A percentile compares a stretch with the other conserved stretches of the same genome.
Conservation (phyloP, 2,113 vertebrate species). For the Rhinolophus sinicus region DNA sequence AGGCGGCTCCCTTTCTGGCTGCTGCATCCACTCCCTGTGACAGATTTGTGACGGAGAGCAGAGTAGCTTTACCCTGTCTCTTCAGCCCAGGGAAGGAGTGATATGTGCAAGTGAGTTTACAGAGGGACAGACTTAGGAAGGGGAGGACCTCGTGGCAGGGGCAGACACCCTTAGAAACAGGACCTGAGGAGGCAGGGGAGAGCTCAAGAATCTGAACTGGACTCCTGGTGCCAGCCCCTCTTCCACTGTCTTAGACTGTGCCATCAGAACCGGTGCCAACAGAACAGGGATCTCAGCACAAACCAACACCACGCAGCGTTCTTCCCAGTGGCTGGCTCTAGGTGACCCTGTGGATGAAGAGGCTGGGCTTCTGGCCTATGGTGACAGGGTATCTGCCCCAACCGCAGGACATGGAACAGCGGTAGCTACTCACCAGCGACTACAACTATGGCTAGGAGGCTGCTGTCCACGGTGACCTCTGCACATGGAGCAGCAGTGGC, state of each 20-base stretch:
- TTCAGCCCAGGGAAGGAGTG: background rate
- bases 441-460: conserved; percentile 61
- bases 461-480: conserved; percentile 60
- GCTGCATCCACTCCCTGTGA: background rate
- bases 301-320: background rate
- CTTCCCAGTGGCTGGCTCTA: background rate
- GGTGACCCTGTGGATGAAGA: background rate
- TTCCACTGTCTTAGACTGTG: background rate
- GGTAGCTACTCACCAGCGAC: conserved; percentile 67
- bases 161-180: background rate
- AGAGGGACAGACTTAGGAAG: background rate
- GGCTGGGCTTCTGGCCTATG: background rate
- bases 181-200: background rate
- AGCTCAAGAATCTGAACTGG: background rate
- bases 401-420: background rate
- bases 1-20: background rate
- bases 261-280: background rate
- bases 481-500: background rate
- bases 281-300: background rate
- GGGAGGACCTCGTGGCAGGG: background rate
- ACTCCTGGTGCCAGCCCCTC: background rate
- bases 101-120: background rate
- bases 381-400: background rate
- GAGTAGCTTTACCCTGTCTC: background rate
- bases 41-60: background rate